A percentile compares a stretch with the other conserved stretches of the same genome.
These are phyloP conservation scores for Callyntrura sp. DNA, from an alignment of 2,888 invertebrate species.

Conservation along the genomic window DNA sequence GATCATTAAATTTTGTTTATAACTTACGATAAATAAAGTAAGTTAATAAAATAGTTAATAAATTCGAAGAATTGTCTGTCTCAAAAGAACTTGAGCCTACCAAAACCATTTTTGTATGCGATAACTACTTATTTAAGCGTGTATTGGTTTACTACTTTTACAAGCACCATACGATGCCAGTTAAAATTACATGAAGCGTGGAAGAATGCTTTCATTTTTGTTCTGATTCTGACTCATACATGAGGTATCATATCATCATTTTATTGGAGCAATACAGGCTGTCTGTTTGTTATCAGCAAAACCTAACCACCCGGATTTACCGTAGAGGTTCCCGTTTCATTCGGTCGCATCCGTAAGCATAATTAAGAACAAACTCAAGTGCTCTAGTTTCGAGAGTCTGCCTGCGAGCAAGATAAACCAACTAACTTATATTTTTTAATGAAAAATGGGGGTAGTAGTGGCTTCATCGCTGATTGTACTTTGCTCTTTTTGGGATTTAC, in stretches of 20 bases:
- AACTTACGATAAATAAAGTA: constrained; percentile 34
- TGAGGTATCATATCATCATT: too few relatives aligned
- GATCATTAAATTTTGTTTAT: constrained; percentile 38
- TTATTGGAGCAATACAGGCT: too few relatives aligned
- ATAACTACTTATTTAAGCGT: too few relatives aligned
- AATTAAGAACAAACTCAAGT: too few relatives aligned
- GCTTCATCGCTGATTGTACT: neutral
- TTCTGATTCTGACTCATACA: neutral
- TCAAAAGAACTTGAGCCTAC: neutral
- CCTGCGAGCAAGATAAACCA: too few relatives aligned
- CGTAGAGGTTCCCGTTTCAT: neutral
- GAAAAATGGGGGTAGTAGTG: neutral
- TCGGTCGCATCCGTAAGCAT: too few relatives aligned
- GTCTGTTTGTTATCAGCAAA: neutral
- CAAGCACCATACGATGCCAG: neutral
- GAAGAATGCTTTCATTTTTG: neutral
- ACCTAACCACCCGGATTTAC: constrained; percentile 32
- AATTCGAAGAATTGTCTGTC: constrained; percentile 44
- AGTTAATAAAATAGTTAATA: constrained; percentile 38
- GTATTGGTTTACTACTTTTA: neutral
- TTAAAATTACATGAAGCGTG: neutral
- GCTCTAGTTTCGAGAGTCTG: neutral
- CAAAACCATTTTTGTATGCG: neutral
- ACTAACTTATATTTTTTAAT: neutral
- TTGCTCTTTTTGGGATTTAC: neutral